Percentiles rank a stretch among this genome's conserved stretches.
Evolutionary conservation across 2,888 invertebrate species (phyloP).

Genomic region (Himalopsyche tibetana): DNA sequence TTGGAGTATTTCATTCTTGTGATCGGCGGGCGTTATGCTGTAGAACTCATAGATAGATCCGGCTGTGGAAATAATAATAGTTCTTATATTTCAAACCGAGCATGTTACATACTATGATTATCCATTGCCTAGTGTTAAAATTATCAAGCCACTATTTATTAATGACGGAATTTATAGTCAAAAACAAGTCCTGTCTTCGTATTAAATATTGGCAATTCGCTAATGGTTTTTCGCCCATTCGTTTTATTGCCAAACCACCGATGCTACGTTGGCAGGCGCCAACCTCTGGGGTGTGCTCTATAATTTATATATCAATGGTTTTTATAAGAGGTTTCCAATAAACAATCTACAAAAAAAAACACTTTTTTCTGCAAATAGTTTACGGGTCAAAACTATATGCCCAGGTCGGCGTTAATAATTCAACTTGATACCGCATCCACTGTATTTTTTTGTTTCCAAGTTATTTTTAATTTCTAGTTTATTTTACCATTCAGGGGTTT

Average conservation of each 20-base stretch:
- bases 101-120: not conserved
- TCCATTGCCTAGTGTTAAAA: not conserved
- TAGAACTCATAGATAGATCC: too few relatives aligned
- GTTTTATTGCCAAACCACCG: not conserved
- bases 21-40: too few relatives aligned
- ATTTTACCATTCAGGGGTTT: not conserved
- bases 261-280: not conserved
- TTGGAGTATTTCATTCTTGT: too few relatives aligned
- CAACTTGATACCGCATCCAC: not conserved
- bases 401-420: constrained; percentile 23
- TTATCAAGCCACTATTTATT: constrained; percentile 24
- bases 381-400: not conserved
- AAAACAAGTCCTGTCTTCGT: constrained; percentile 59
- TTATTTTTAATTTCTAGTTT: not conserved
- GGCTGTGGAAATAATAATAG: not conserved
- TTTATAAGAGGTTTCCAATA: constrained; percentile 26
- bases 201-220: constrained; percentile 50
- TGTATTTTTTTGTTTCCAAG: not conserved
- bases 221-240: constrained; percentile 43
- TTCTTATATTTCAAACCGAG: not conserved
- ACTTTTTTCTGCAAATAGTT: constrained; percentile 6
- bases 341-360: constrained; percentile 3
- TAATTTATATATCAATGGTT: constrained; percentile 9
- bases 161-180: constrained; percentile 54
- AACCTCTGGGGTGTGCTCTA: constrained; percentile 26